Base-by-base conservation (phyloP, 2,888 invertebrate genomes). In the Nemapogon koenigi region DNA sequence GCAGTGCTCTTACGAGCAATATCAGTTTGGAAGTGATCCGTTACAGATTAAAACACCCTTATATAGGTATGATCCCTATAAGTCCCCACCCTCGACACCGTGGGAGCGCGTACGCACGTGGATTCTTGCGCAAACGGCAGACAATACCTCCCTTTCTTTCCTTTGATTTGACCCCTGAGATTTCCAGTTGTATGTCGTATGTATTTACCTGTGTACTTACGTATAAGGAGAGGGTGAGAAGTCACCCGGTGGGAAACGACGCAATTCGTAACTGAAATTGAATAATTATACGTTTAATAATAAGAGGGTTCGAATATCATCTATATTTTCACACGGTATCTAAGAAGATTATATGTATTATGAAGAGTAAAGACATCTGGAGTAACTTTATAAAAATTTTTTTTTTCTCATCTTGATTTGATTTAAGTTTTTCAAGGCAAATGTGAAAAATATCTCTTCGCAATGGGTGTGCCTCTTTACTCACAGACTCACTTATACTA, bases 41-140 rank as follows among this genome's bases (percentile, higher is more conserved):
- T 47, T 55, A 47, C 39, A 39, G 39, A 41, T 15, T 31, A 2
- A 7, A 16, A 48, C 57, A 57, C 58, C 65, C 75, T 61, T 72
- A 72, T 69, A 65, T 53, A 27, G 57, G 27, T 18, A 3, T 8
- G 41, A 35, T 65, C 63, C 64, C 51, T 49, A n/a, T n/a, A 54
- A 57, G 50, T 56, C 62, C 63, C 59, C 65, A 29, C 53, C 61
- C 61, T 51, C 46, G 45, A 41, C 46, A 61, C 70, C 76, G 78
- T 76, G 78, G 67, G 76, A 76, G 54, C 66, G 57, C 49, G 35
- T 14, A 59, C 67, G 67, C 75, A 73, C 73, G 72, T 73, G 40
- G 41, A 28, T 38, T 44, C 57, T 67, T 72, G 73, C 69, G 73
- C 73, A 52, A 68, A 62, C 53, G 66, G 66, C 68, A 64, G 49